Conservation (phyloP, 2,797 vertebrate genomes). For the Eurystomus glaucurus region DNA sequence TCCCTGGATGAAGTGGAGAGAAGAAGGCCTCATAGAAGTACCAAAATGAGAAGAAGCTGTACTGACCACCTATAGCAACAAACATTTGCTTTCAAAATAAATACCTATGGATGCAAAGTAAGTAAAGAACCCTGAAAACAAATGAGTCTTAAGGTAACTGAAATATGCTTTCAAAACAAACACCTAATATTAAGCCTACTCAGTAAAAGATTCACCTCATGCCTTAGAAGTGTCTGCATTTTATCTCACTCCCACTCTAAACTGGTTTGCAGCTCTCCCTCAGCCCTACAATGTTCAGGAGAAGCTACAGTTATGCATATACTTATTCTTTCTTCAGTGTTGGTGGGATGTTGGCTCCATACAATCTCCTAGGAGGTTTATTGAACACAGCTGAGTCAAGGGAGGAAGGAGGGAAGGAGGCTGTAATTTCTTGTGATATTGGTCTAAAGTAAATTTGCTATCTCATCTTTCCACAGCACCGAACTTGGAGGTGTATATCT, state of each 20-base stretch:
- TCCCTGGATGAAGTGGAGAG: neutral
- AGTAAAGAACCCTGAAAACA: neutral
- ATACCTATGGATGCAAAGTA: neutral
- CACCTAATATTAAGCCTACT: neutral
- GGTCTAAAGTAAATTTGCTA: neutral
- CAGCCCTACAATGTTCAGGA: rapidly evolving
- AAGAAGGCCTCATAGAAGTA: neutral
- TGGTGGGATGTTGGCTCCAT: neutral
- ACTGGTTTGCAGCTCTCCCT: neutral
- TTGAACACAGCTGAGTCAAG: neutral
- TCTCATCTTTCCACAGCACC: neutral
- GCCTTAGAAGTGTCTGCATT: neutral
- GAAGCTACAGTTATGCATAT: neutral
- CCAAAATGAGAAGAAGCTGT: neutral
- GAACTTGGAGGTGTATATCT: neutral
- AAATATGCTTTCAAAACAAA: rapidly evolving
- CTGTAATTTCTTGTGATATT: neutral
- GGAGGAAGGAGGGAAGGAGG: rapidly evolving
- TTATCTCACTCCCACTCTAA: neutral
- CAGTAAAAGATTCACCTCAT: neutral
- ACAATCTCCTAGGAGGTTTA: neutral
- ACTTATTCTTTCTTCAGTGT: neutral
- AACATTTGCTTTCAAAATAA: neutral
- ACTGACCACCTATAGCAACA: neutral
- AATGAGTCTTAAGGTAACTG: neutral